These are phyloP conservation scores for Iselma pallidipennis DNA, from an alignment of 2,888 invertebrate genomes.

Conservation along the genomic window DNA sequence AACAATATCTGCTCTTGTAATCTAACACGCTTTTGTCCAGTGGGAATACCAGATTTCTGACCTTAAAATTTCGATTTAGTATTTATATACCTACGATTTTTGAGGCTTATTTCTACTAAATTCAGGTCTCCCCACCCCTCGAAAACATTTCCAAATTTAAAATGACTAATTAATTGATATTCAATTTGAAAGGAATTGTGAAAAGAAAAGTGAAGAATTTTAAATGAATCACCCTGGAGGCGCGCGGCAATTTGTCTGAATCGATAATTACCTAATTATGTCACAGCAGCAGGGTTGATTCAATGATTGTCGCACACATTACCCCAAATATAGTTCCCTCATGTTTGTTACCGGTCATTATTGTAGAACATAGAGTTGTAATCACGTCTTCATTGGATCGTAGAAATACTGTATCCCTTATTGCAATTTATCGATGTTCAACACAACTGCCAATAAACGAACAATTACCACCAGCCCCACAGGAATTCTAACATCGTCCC, in stretches of 20 bases:
- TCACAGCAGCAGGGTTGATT: constrained; percentile 43
- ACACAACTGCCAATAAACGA: neutral
- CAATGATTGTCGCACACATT: constrained; percentile 49
- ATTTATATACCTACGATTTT: neutral
- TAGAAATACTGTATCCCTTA: constrained; percentile 15
- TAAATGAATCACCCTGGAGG: constrained; percentile 49
- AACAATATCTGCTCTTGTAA: constrained; percentile 40
- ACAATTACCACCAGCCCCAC: neutral
- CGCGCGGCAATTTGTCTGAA: no score
- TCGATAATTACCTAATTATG: constrained; percentile 55
- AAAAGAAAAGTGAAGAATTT: neutral
- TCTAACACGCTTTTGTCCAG: constrained; percentile 19
- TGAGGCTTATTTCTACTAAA: no score
- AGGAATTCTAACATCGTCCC: neutral
- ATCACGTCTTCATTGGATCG: constrained; percentile 41
- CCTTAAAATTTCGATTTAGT: neutral
- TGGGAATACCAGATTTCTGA: constrained; percentile 1
- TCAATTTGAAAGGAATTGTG: neutral
- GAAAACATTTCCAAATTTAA: no score
- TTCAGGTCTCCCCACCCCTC: neutral
- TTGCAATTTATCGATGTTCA: constrained; percentile 17
- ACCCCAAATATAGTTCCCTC: constrained; percentile 48
- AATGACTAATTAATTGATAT: neutral
- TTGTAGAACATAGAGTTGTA: constrained; percentile 36
- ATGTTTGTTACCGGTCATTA: constrained; percentile 41